A percentile compares a stretch with the other conserved stretches of the same genome.
Conservation (phyloP, 2,888 invertebrate genomes). For the Agrochola lychnidis region DNA sequence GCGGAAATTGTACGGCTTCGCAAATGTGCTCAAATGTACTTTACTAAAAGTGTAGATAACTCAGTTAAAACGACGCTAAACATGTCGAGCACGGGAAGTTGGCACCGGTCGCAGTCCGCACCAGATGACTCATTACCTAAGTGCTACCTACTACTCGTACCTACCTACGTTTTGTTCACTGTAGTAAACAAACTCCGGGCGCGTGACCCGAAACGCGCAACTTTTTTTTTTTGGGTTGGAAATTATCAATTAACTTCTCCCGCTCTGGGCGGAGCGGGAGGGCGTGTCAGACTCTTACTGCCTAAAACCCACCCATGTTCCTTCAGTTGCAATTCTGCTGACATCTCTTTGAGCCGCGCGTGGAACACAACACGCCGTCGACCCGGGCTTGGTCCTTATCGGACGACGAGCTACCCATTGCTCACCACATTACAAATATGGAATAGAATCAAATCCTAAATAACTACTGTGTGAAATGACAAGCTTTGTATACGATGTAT, state of each 20-base stretch:
- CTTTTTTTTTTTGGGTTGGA: too few species aligned
- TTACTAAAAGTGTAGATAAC: conserved; percentile 2
- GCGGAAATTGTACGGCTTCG: background rate
- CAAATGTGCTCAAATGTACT: conserved; percentile 12
- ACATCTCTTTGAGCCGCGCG: too few species aligned
- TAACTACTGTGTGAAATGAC: background rate
- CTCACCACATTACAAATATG: conserved; percentile 1
- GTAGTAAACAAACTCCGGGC: conserved; percentile 25
- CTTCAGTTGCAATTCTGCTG: too few species aligned
- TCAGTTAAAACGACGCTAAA: conserved; percentile 4
- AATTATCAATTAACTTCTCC: too few species aligned
- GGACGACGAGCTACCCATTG: too few species aligned
- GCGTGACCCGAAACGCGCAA: conserved; percentile 2
- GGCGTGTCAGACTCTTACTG: too few species aligned
- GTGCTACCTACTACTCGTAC: background rate
- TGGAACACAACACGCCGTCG: too few species aligned
- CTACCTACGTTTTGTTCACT: background rate
- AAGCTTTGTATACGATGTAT: background rate
- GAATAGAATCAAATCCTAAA: background rate
- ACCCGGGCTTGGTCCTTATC: too few species aligned
- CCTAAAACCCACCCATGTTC: too few species aligned
- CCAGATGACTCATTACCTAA: conserved; percentile 21
- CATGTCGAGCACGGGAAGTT: conserved; percentile 9
- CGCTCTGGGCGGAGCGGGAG: too few species aligned
- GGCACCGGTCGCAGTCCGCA: conserved; percentile 8